Conservation (phyloP, 2,113 vertebrate genomes). For the Megalops atlanticus region DNA sequence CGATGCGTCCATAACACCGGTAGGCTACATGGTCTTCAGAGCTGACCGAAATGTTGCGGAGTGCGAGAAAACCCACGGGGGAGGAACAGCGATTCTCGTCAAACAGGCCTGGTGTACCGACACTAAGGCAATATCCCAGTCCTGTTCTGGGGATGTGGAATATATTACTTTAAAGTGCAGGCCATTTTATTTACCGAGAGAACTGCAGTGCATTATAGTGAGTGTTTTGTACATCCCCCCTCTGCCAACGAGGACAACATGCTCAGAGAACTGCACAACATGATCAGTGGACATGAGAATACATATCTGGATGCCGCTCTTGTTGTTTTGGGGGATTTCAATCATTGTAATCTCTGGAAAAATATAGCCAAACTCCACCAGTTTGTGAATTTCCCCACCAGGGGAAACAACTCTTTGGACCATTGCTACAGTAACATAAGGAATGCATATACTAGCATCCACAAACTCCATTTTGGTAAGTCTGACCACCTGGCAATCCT, state of each 20-base stretch:
- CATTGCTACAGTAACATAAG: too few species aligned
- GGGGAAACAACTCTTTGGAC: slow-evolving; percentile 7
- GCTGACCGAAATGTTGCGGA: not conserved
- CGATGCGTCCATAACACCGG: not conserved
- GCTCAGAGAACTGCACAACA: slow-evolving; percentile 8
- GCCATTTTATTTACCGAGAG: too few species aligned
- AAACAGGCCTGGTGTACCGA: not conserved
- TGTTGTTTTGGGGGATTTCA: not conserved
- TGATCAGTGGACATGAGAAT: not conserved
- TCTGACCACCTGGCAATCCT: slow-evolving; percentile 13
- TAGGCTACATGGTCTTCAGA: slow-evolving; percentile 1
- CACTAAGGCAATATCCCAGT: not conserved
- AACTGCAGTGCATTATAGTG: slow-evolving; percentile 13
- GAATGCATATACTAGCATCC: too few species aligned
- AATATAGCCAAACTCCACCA: not conserved
- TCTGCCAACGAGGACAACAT: not conserved
- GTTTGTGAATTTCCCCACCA: slow-evolving; percentile 13
- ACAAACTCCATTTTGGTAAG: slow-evolving; percentile 25
- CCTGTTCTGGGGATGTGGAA: too few species aligned
- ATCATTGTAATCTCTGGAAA: too few species aligned
- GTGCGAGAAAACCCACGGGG: not conserved
- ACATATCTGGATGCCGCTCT: not conserved
- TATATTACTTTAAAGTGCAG: too few species aligned
- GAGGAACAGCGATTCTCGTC: too few species aligned
- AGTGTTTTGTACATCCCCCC: slow-evolving; percentile 7